Evolutionary conservation across 2,113 vertebrate genomes (phyloP).

Genomic region (Porphyrio hochstetteri): DNA sequence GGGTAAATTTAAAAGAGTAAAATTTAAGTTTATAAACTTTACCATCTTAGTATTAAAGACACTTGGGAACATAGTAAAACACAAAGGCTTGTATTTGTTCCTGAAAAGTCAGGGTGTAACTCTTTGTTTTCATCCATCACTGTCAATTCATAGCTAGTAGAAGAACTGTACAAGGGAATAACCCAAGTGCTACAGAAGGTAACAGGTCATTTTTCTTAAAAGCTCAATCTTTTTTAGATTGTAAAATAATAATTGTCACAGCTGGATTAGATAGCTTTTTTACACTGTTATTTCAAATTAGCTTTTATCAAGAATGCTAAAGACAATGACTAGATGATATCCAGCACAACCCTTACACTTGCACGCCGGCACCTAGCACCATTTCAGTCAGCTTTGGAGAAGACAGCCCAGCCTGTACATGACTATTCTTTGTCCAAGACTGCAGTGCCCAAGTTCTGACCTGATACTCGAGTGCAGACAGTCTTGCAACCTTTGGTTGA

Average conservation of each 20-base stretch:
- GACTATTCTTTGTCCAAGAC: not conserved
- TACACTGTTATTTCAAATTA: not conserved
- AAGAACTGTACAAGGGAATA: not conserved
- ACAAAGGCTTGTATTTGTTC: not conserved
- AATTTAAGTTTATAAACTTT: not conserved
- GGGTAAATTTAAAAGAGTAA: not conserved
- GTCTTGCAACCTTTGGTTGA: not conserved
- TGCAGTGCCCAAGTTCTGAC: not conserved
- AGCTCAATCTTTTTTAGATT: not conserved
- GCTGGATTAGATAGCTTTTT: not conserved
- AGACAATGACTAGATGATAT: not conserved
- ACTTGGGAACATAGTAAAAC: not conserved
- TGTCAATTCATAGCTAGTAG: not conserved
- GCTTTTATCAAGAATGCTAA: not conserved
- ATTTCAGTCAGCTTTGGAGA: not conserved
- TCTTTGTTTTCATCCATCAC: not conserved
- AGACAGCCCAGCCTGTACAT: not conserved
- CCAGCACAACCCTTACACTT: not conserved
- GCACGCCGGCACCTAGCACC: not conserved
- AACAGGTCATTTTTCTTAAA: not conserved
- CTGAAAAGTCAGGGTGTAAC: not conserved
- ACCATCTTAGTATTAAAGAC: not conserved
- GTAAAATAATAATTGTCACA: not conserved
- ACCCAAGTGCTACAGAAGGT: not conserved
- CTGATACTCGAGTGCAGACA: not conserved